Evolutionary conservation across 2,888 invertebrate genomes (phyloP), one percentile per base, ranked within the genome.

Genomic region (Alviniconcha strummeri): DNA sequence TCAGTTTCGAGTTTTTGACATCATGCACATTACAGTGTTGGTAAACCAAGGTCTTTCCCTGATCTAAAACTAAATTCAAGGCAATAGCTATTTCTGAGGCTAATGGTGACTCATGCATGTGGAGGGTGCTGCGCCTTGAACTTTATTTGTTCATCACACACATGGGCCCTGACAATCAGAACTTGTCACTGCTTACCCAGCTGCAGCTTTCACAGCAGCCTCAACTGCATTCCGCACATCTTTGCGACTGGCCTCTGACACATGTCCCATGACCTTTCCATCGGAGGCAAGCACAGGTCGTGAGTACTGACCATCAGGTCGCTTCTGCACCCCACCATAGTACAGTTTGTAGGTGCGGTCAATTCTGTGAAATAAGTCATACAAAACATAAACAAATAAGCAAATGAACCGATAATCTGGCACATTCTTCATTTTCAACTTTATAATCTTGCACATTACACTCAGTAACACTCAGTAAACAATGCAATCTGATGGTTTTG

Each of bases 181-280:
- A 36, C 36, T 60, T 60, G 13, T 1, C 13, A 60, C 60, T 11
- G 78, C 85, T 92, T 93, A 95, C 90, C 92, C 92, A 67, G 92
- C 91, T 69, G 94, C 94, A 17, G 94, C 94, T 88, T 94, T 94
- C 85, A 93, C 94, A 6, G 95, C 95, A n/a, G 93, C 93, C 85
- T 94, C 94, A 4, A 95, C 94, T 64, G 94, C 94, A 90, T 94
- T 94, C 80, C 94, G 90, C 17, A 95, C 91, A 89, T 94, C 94
- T 88, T 94, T 94, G 83, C 94, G 87, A 88, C 92, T 93, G 5
- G 93, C 92, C 83, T 93, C 93, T 0, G 92, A 91, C 19, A 94
- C 93, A 85, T 93, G 92, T 55, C 91, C 93, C 57, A 94, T 84
- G 8, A 92, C 91, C 75, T 90, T 87, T 17, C 92, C 92, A 9